Percentiles rank a stretch among this genome's conserved stretches.
phyloP scores from a whole-genome alignment of 2,888 invertebrate species.

The Eutolmus rufibarbis region DNA sequence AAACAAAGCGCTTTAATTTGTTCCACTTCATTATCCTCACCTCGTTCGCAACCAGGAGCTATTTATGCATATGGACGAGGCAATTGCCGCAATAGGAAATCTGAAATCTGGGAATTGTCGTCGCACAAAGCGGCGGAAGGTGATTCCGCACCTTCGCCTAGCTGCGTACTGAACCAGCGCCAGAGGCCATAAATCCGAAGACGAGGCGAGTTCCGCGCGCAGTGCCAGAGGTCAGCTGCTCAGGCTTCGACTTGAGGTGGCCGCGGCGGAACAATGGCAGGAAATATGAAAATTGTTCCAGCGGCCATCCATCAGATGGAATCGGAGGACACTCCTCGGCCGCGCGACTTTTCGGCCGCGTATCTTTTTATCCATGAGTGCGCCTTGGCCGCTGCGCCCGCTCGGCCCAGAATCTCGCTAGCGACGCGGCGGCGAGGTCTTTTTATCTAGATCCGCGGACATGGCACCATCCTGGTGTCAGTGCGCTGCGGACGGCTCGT shows the following conservation, averaged over 20 bases:
- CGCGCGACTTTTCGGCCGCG: background rate
- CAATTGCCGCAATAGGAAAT: background rate
- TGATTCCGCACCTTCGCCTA: slow-evolving; percentile 43
- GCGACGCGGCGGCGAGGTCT: background rate
- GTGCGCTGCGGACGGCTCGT: slow-evolving; percentile 26
- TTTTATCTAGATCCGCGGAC: slow-evolving; percentile 20
- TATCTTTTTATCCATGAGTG: slow-evolving; percentile 7
- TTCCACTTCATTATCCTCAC: slow-evolving; percentile 47
- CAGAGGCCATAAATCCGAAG: slow-evolving; percentile 21
- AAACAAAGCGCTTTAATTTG: slow-evolving; percentile 47
- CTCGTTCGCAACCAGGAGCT: slow-evolving; percentile 41
- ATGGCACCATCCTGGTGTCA: slow-evolving; percentile 31
- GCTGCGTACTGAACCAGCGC: slow-evolving; percentile 21
- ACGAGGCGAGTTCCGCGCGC: background rate
- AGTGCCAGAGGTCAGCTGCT: background rate
- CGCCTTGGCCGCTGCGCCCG: background rate
- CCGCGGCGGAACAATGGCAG: slow-evolving; percentile 39
- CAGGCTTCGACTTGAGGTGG: background rate
- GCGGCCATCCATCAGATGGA: slow-evolving; percentile 27
- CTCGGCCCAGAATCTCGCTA: background rate
- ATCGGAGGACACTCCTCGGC: slow-evolving; percentile 39
- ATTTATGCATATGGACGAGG: background rate
- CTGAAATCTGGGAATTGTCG: slow-evolving; percentile 25
- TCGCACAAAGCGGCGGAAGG: slow-evolving; percentile 38
- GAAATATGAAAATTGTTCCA: slow-evolving; percentile 42